Base-by-base conservation (phyloP, 2,888 invertebrate species). In the Troides oblongomaculatus region DNA sequence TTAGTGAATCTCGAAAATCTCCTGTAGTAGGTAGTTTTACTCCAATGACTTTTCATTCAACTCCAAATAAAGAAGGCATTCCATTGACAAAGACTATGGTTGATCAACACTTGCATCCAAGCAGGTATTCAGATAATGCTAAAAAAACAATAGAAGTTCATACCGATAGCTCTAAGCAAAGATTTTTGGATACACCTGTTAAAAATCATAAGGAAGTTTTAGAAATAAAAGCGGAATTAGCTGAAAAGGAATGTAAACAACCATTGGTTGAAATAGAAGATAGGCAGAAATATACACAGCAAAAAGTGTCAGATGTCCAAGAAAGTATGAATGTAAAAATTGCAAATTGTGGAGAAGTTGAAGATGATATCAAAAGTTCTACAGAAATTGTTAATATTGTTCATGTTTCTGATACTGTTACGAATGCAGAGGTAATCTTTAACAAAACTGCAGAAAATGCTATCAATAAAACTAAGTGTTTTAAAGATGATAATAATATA, bases 21-120 rank as follows among this genome's bases (percentile, higher is more conserved):
- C 91, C 92, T 23, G 79, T 92, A 61, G 84, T 90, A 72, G 85
- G 88, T 50, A 87, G 85, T 74, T 89, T 84, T 72, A 90, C 86
- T 62, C 88, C 89, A 21, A 88, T 91, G 89, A 86, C 90, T 71
- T 90, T 82, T 79, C 91, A 91, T 74, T 92, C 92, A 69, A 92
- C 92, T 56, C 90, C 92, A 53, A 92, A 88, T 72, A 92, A 92
- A 80, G 92, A 92, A 75, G 87, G 88, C 25, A 88, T 87, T 73
- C 92, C 92, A 57, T 80, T 92, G 18, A 92, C 92, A 39, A 92
- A 92, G 78, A 90, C 86, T 2, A 92, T 91, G 92, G 90, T 92
- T 5, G 87, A 92, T 67, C 84, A 85, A 75, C 92, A 92, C 58
- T 74, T 92, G 67, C 89, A 92, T 72, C 90, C 92, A 14, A 91